A percentile compares a stretch with the other conserved stretches of the same genome.
Evolutionary conservation across 2,797 vertebrate genomes (phyloP).

Genomic region (Sebastes baramenuke): DNA sequence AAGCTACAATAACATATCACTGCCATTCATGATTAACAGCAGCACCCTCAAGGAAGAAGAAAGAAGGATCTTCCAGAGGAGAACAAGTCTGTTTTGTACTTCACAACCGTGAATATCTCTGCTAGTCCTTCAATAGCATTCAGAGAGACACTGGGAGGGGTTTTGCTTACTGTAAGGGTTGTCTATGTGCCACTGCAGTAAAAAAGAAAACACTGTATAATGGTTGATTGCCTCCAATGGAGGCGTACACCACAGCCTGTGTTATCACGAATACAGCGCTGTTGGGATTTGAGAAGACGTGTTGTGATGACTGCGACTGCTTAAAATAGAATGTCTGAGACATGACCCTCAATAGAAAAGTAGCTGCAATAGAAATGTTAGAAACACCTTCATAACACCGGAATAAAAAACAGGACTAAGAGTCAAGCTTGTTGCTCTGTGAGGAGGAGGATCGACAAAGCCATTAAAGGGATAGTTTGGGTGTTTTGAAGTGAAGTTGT

Average conservation of each 20-base stretch:
- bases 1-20: slow-evolving; percentile 65
- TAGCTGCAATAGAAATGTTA: not conserved
- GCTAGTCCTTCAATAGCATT: slow-evolving; percentile 24
- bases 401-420: not conserved
- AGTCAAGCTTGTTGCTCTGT: not conserved
- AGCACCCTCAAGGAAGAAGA: slow-evolving; percentile 41
- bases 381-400: not conserved
- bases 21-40: slow-evolving; percentile 65
- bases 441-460: not conserved
- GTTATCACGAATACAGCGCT: slow-evolving; percentile 27
- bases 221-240: slow-evolving; percentile 47
- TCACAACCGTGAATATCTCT: slow-evolving; percentile 38
- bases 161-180: slow-evolving; percentile 42
- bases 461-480: not conserved
- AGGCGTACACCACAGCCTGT: slow-evolving; percentile 30
- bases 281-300: slow-evolving; percentile 20
- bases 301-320: not conserved
- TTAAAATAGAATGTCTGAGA: slow-evolving; percentile 16
- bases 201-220: slow-evolving; percentile 34
- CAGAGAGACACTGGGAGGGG: slow-evolving; percentile 22
- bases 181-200: slow-evolving; percentile 43
- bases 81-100: slow-evolving; percentile 64
- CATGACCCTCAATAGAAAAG: not conserved
- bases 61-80: slow-evolving; percentile 27
- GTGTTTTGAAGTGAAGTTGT: no score